phyloP scores from a whole-genome alignment of 2,113 vertebrate species.

The Anarhynchus alexandrinus region DNA sequence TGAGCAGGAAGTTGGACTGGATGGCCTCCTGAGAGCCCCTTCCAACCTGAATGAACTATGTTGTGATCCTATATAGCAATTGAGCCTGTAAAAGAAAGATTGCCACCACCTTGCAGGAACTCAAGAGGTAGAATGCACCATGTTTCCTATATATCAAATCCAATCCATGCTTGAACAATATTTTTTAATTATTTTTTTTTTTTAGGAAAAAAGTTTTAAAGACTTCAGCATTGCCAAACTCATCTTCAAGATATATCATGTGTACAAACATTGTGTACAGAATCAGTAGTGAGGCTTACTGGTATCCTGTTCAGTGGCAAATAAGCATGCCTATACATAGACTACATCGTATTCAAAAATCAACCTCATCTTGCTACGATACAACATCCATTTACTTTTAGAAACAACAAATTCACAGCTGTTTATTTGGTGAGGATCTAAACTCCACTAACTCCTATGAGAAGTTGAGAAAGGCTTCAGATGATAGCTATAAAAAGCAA shows the following conservation, averaged over 20 bases:
- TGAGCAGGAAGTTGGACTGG: background rate
- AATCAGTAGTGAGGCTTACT: background rate
- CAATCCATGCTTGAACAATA: background rate
- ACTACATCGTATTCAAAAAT: background rate
- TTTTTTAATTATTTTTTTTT: background rate
- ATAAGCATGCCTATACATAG: background rate
- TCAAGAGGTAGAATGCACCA: background rate
- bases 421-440: background rate
- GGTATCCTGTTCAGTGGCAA: background rate
- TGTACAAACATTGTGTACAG: background rate
- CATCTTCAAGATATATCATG: background rate
- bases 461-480: background rate
- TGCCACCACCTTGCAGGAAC: background rate
- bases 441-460: background rate
- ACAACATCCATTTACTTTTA: background rate
- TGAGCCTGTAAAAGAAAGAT: background rate
- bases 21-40: background rate
- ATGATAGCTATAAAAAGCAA: background rate
- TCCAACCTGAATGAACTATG: background rate
- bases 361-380: background rate
- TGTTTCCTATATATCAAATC: background rate
- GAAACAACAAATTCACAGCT: background rate
- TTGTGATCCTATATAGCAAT: background rate
- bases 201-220: background rate
- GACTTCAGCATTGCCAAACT: background rate